Conservation (phyloP, 2,113 vertebrate species). For the Megaceryle torquata region DNA sequence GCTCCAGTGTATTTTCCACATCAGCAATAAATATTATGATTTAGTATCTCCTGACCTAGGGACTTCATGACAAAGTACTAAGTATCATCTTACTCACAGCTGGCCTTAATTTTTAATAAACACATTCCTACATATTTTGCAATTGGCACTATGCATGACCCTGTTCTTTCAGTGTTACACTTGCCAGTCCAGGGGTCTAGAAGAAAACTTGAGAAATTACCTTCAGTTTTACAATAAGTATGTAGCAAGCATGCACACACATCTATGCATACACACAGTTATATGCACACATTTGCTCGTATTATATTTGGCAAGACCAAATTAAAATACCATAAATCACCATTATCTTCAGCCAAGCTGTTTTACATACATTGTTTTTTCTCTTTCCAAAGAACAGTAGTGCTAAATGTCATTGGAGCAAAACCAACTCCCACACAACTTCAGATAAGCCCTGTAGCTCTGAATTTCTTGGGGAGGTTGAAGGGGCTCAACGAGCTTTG, state of each 20-base stretch:
- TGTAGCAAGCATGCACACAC: background rate
- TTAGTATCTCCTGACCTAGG: background rate
- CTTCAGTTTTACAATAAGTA: background rate
- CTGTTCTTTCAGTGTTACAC: background rate
- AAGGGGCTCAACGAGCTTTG: background rate
- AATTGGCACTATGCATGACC: background rate
- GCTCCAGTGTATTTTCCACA: accelerated
- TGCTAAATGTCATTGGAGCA: constrained; percentile 23
- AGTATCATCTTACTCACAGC: background rate
- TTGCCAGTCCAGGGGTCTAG: background rate
- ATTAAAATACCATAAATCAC: background rate
- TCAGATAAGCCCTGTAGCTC: background rate
- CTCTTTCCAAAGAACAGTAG: background rate
- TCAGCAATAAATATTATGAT: background rate
- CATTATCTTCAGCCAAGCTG: background rate
- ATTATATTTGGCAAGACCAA: background rate
- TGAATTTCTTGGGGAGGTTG: background rate
- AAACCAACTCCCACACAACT: background rate
- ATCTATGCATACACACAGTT: background rate
- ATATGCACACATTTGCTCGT: accelerated
- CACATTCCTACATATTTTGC: background rate
- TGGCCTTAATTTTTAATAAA: background rate
- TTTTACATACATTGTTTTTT: background rate
- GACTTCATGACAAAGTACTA: background rate
- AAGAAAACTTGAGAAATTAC: background rate